Base-by-base conservation (phyloP, 2,113 vertebrate genomes). In the Vimba vimba region DNA sequence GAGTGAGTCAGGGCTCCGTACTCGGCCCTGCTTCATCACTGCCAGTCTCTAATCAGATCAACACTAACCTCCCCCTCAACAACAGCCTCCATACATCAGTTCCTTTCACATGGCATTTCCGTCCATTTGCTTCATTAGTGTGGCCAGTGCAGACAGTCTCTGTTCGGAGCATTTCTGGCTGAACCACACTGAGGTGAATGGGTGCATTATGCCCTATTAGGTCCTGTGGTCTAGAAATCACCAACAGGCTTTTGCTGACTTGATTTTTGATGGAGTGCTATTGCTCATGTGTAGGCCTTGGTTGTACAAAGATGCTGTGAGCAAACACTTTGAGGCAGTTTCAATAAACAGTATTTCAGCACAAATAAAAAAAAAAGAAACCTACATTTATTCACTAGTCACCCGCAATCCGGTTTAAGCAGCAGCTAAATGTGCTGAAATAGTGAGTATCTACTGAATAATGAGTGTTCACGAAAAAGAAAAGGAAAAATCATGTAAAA, bases 11-110 rank as follows among this genome's bases (percentile, higher is more conserved):
- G 86, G 83, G 86, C 86, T 86, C 83, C 27, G 74, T 79, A 82
- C 86, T 85, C 71, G 86, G 86, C 33, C 83, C 85, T 92, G 95
- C 94, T 96, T 96, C 95, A 96, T 97, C 96, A 96, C 95, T 96
- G 95, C 94, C 95, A 96, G 95, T 95, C 95, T 95, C 96, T 97
- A 96, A 97, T 96, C 96, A 96, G 96, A 97, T 97, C 96, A 97
- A 95, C 96, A 95, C 96, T 97, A 96, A 89, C 88, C 88, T 95
- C 95, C 88, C 88, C 88, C 95, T 96, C 95, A 92, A 95, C 96
- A 96, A 95, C 96, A 96, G 95, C 96, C 96, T 95, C 96, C 95
- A 96, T 96, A 96, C 95, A 97, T 96, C 96, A 96, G 96, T 94
- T 96, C 95, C 95, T 96, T 96, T 95, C 95, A 96, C 96, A 96